Percentiles rank a stretch among this genome's conserved stretches.
These are phyloP conservation scores for Salpingus planirostris DNA, from an alignment of 2,888 invertebrate species.

Conservation along the genomic window DNA sequence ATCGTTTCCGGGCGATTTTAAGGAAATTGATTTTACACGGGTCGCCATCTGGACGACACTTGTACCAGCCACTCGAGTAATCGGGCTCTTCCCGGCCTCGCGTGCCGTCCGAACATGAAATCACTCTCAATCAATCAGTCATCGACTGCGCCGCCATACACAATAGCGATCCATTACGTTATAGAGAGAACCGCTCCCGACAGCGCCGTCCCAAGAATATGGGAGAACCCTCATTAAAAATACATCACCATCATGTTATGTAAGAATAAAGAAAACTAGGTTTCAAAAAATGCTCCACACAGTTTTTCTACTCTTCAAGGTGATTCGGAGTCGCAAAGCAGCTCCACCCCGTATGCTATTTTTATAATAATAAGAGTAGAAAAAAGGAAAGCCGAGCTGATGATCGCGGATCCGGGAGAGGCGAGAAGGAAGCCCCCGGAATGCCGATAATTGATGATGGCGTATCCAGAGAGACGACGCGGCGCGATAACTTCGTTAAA, in stretches of 20 bases:
- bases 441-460: neutral
- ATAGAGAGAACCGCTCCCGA: constrained; percentile 7
- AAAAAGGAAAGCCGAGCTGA: no score
- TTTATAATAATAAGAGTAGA: no score
- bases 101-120: constrained; percentile 25
- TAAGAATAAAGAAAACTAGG: no score
- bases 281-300: no score
- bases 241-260: no score
- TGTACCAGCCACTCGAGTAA: constrained; percentile 29
- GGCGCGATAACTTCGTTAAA: constrained; percentile 4
- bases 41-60: constrained; percentile 24
- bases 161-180: constrained; percentile 25
- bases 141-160: constrained; percentile 22
- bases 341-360: no score
- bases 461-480: constrained; percentile 1
- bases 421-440: no score
- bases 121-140: constrained; percentile 30
- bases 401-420: no score
- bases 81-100: constrained; percentile 23
- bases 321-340: no score
- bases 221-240: no score
- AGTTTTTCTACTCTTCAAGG: no score
- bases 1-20: neutral
- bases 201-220: no score
- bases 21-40: constrained; percentile 20